A percentile compares a stretch with the other conserved stretches of the same genome.
phyloP scores from a whole-genome alignment of 1,140 invertebrate species.

The Subanguina moxae region DNA sequence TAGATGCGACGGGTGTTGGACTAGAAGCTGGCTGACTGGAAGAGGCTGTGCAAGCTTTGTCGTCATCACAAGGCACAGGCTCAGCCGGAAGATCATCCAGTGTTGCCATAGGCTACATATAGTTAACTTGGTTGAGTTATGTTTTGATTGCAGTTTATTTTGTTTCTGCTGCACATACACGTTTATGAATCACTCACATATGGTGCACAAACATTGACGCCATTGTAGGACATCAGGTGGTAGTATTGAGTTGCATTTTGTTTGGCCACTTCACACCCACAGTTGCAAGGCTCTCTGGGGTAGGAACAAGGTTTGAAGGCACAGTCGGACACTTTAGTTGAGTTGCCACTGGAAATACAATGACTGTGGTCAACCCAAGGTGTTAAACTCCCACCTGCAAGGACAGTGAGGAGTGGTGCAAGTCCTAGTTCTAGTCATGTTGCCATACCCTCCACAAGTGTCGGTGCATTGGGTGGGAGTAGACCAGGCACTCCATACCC shows the following conservation, averaged over 20 bases:
- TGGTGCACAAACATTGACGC: neutral
- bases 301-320: neutral
- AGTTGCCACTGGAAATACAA: neutral
- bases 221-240: neutral
- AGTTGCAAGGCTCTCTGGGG: neutral
- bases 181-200: neutral
- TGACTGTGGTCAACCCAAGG: neutral
- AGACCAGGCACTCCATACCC: neutral
- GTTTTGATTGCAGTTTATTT: neutral
- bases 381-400: neutral
- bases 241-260: too few relatives aligned
- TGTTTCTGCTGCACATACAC: too few relatives aligned
- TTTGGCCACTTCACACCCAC: neutral
- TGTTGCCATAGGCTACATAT: too few relatives aligned
- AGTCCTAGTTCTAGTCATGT: neutral
- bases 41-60: neutral
- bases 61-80: neutral
- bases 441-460: neutral
- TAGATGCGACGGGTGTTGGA: neutral
- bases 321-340: neutral
- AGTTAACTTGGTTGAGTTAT: too few relatives aligned
- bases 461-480: neutral
- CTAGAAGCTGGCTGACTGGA: neutral
- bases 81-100: neutral
- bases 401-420: conserved; percentile 2